phyloP scores from a whole-genome alignment of 2,888 invertebrate species.

The Caenorhabditis drosophilae region DNA sequence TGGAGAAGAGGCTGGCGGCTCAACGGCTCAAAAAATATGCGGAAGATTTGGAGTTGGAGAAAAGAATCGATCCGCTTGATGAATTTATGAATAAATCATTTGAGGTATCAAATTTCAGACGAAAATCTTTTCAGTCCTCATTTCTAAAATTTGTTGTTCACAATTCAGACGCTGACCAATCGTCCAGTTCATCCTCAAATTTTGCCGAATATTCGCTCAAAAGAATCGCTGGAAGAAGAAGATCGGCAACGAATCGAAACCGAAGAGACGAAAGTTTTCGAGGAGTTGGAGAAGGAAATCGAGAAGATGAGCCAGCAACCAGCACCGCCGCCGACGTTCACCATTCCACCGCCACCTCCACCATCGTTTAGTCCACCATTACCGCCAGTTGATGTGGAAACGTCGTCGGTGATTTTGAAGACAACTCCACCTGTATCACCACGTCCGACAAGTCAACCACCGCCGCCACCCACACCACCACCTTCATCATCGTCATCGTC shows the following conservation, averaged over 20 bases:
- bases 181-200: no score
- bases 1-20: conserved; percentile 48
- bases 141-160: neutral
- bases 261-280: conserved; percentile 27
- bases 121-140: neutral
- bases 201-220: neutral
- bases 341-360: conserved; percentile 27
- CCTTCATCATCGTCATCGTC: conserved; percentile 27
- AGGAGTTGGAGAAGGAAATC: conserved; percentile 31
- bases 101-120: conserved; percentile 10
- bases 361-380: conserved; percentile 9
- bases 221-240: conserved; percentile 22
- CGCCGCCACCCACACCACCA: conserved; percentile 3
- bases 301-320: conserved; percentile 16
- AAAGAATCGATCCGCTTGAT: conserved; percentile 20
- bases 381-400: no score
- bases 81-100: conserved; percentile 14
- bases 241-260: conserved; percentile 17
- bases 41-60: conserved; percentile 17
- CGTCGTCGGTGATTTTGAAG: neutral
- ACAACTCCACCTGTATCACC: conserved; percentile 21
- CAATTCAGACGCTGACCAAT: neutral
- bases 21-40: conserved; percentile 44
- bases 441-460: conserved; percentile 19
- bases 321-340: conserved; percentile 22